A percentile compares a stretch with the other conserved stretches of the same genome.
Evolutionary conservation across 2,113 vertebrate genomes (phyloP).

Genomic region (Quiscalus mexicanus): DNA sequence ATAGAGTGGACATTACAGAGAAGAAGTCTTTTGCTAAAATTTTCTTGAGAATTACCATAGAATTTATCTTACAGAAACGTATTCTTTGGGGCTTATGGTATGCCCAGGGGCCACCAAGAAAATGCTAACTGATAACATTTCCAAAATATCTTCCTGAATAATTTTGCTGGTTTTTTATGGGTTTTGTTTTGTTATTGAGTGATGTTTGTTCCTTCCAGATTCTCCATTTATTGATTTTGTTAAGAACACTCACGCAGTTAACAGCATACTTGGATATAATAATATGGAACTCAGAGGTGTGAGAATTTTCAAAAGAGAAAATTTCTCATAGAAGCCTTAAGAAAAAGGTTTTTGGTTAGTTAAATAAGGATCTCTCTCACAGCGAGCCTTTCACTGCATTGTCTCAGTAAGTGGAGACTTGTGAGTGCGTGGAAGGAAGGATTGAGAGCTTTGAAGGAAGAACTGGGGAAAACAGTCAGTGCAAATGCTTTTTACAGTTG

Average conservation of each 20-base stretch:
- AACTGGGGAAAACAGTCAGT: neutral
- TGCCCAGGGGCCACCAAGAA: neutral
- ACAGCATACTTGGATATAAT: neutral
- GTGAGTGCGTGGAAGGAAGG: neutral
- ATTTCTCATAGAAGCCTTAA: neutral
- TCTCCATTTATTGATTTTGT: neutral
- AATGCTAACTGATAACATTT: neutral
- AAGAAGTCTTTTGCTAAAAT: rapidly evolving
- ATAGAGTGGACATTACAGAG: neutral
- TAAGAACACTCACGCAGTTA: neutral
- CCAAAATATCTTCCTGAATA: neutral
- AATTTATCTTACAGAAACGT: neutral
- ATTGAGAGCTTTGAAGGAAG: neutral
- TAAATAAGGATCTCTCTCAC: neutral
- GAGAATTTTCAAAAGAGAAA: neutral
- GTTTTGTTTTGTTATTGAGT: neutral
- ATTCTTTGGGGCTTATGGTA: neutral
- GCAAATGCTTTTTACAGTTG: neutral
- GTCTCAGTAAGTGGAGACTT: neutral
- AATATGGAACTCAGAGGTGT: neutral
- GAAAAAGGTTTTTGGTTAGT: neutral
- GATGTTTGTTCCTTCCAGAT: neutral
- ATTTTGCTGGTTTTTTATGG: neutral
- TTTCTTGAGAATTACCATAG: neutral
- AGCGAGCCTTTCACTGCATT: neutral